These are phyloP conservation scores for Nestor notabilis DNA, from an alignment of 2,113 vertebrate species.

Conservation along the genomic window DNA sequence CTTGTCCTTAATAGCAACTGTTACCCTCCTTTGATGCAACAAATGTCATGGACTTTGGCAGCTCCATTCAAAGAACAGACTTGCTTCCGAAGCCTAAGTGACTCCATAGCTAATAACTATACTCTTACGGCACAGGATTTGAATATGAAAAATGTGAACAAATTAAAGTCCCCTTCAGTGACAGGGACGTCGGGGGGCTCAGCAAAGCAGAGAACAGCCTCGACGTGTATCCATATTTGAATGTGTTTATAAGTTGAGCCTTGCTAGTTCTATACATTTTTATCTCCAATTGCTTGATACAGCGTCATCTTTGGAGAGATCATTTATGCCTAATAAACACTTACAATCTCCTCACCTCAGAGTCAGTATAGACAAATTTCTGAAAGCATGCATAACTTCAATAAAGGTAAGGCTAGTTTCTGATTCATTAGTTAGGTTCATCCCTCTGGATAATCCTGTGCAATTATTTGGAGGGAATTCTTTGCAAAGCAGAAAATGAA, in stretches of 20 bases:
- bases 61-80: conserved; percentile 86
- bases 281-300: not conserved
- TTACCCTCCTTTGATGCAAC: conserved; percentile 86
- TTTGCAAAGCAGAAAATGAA: not conserved
- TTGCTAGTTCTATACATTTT: not conserved
- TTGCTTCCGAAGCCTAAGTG: conserved; percentile 77
- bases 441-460: not conserved
- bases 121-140: conserved; percentile 75
- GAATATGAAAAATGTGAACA: conserved; percentile 74
- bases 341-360: not conserved
- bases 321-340: not conserved
- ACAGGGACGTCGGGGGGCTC: not conserved
- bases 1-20: conserved; percentile 60
- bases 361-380: not conserved
- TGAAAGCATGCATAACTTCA: not conserved
- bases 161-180: not conserved
- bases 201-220: not conserved
- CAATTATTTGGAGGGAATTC: not conserved
- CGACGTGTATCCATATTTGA: conserved; percentile 68
- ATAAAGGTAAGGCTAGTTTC: not conserved
- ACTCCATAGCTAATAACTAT: conserved; percentile 90
- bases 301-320: not conserved
- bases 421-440: not conserved
- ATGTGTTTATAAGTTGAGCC: not conserved
- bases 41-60: conserved; percentile 75